Percentiles rank a stretch among this genome's conserved stretches.
These are phyloP conservation scores for Glaucidium brasilianum DNA, from an alignment of 2,113 vertebrate genomes.

Conservation along the genomic window DNA sequence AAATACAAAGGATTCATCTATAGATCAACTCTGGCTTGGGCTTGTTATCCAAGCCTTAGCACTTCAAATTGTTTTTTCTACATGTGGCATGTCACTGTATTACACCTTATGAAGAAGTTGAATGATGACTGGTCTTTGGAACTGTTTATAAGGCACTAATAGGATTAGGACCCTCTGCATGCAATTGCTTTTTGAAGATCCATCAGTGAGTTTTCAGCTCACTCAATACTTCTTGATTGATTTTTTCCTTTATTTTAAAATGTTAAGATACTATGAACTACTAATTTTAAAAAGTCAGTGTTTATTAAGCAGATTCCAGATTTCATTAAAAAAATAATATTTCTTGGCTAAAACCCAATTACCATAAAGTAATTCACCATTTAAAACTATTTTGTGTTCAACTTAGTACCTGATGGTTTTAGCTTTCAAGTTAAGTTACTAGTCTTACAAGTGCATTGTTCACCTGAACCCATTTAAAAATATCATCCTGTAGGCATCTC, in stretches of 20 bases:
- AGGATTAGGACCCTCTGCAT: background rate
- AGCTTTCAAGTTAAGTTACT: background rate
- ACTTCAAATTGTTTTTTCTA: too few species aligned
- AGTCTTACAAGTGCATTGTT: background rate
- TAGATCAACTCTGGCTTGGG: too few species aligned
- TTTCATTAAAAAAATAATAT: background rate
- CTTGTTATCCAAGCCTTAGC: too few species aligned
- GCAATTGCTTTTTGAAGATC: background rate
- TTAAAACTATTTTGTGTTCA: background rate
- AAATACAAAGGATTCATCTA: too few species aligned
- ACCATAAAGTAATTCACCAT: background rate
- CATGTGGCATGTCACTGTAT: background rate
- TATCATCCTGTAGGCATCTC: background rate
- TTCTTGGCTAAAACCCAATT: background rate
- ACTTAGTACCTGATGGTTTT: background rate
- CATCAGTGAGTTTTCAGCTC: background rate
- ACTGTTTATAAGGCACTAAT: background rate
- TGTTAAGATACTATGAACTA: background rate
- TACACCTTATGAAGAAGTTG: background rate
- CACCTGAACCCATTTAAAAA: background rate
- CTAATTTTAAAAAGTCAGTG: background rate
- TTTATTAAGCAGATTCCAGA: background rate
- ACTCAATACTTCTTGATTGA: background rate
- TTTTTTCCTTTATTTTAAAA: background rate
- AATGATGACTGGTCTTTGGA: background rate